Evolutionary conservation across 2,113 vertebrate species (phyloP), one percentile per base, ranked within the genome.

Genomic region (Salvelinus fontinalis): DNA sequence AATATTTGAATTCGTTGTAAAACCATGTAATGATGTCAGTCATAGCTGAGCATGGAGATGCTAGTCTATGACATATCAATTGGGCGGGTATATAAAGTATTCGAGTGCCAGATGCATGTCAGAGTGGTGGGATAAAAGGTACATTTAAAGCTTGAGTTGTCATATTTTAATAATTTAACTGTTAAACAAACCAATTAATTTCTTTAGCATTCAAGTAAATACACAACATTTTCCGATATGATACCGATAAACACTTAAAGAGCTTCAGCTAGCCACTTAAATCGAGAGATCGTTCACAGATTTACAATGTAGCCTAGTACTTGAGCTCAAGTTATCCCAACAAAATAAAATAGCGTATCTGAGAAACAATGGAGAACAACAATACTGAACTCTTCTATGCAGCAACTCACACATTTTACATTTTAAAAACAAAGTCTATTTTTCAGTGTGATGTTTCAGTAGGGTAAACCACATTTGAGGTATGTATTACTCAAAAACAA

Each of bases 321-420:
- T 57, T 57, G 13, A 57, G 18, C 4, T 20, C 54, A 20, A 20
- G 18, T 57, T 20, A 57, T 4, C 16, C 12, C 51, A 18, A 57
- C 3, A 57, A 57, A 57, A 57, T 57, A 1, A 57, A 57, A 57
- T 57, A 34, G 4, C 18, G 9, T 62, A 54, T 44, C 39, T 54
- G 59, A 62, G 59, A 62, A 62, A 24, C 7, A 24, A 13, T 51
- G 11, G 16, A 62, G n/a, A 22, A 62, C 7, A 62, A 62, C 5
- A 67, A 84, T 79, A 79, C 79, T 62, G 12, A 59, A 66, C 67
- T 60, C 20, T 7, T 65, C 62, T 49, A 34, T 39, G 71, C 48
- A 70, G 44, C 6, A 64, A 4, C 66, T 34, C 48, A 75, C 66
- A 78, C 67, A 65, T 16, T 67, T 39, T 24, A 6, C 14, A 18